These are phyloP conservation scores for Zapornia atra DNA, from an alignment of 2,113 vertebrate genomes.

Conservation along the genomic window DNA sequence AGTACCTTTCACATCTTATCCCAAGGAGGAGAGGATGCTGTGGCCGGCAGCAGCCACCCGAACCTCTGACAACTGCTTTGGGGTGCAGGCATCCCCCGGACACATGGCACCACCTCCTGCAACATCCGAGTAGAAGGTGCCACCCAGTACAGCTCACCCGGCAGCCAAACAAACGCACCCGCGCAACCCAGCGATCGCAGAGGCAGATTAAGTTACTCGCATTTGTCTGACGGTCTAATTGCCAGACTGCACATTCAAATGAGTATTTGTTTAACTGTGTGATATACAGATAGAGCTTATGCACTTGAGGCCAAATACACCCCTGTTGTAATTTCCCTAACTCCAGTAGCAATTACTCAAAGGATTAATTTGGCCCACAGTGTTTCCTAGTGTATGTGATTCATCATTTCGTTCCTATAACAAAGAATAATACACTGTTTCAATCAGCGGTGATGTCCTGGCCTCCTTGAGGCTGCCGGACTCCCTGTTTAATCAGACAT, in stretches of 20 bases:
- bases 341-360: constrained; percentile 61
- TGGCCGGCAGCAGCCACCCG: background rate
- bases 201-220: constrained; percentile 37
- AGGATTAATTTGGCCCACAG: constrained; percentile 64
- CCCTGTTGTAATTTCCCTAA: constrained; percentile 55
- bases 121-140: background rate
- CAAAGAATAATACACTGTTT: constrained; percentile 52
- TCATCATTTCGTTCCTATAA: constrained; percentile 66
- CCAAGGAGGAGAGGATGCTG: background rate
- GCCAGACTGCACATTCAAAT: constrained; percentile 57
- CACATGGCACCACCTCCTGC: rapidly evolving
- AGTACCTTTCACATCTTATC: background rate
- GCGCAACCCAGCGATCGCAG: background rate
- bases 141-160: background rate
- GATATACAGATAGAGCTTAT: constrained; percentile 62
- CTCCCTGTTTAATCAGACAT: constrained; percentile 86
- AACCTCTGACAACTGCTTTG: background rate
- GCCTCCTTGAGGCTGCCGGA: constrained; percentile 79
- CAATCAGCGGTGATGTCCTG: constrained; percentile 70
- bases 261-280: constrained; percentile 58
- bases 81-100: background rate
- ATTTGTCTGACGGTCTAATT: constrained; percentile 47
- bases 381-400: constrained; percentile 59
- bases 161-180: constrained; percentile 20
- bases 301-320: constrained; percentile 61